A percentile compares a stretch with the other conserved stretches of the same genome.
These are phyloP conservation scores for Tangara arthus DNA, from an alignment of 2,797 vertebrate species.

Conservation along the genomic window DNA sequence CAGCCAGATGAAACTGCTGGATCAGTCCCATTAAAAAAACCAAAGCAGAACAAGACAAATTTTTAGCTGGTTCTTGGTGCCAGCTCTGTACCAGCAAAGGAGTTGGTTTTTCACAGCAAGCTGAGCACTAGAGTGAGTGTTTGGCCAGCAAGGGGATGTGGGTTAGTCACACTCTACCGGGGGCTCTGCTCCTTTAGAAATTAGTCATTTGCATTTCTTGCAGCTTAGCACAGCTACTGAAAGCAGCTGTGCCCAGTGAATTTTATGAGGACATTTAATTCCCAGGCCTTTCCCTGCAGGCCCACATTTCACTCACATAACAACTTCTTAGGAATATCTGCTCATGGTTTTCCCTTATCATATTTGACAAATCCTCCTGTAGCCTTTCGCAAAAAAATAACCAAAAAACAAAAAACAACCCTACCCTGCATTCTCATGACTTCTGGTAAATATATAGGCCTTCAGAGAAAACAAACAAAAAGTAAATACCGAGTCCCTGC, in stretches of 20 bases:
- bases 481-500: background rate
- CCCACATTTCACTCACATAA: background rate
- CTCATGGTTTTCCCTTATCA: background rate
- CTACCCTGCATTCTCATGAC: background rate
- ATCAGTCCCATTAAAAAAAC: background rate
- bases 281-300: background rate
- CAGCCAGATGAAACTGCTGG: background rate
- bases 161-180: background rate
- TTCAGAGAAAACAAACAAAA: background rate
- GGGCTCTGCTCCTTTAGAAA: background rate
- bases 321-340: background rate
- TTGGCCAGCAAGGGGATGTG: background rate
- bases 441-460: background rate
- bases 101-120: background rate
- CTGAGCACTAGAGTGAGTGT: background rate
- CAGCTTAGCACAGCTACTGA: background rate
- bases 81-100: background rate
- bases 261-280: slow-evolving; percentile 13
- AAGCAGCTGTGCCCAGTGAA: background rate
- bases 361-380: background rate
- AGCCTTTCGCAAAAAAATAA: background rate
- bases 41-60: background rate
- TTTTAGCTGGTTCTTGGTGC: background rate
- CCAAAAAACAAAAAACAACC: background rate
- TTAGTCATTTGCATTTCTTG: slow-evolving; percentile 17